Percentiles rank a stretch among this genome's conserved stretches.
These are phyloP conservation scores for Eupeodes luniger DNA, from an alignment of 2,888 invertebrate species.

Conservation along the genomic window DNA sequence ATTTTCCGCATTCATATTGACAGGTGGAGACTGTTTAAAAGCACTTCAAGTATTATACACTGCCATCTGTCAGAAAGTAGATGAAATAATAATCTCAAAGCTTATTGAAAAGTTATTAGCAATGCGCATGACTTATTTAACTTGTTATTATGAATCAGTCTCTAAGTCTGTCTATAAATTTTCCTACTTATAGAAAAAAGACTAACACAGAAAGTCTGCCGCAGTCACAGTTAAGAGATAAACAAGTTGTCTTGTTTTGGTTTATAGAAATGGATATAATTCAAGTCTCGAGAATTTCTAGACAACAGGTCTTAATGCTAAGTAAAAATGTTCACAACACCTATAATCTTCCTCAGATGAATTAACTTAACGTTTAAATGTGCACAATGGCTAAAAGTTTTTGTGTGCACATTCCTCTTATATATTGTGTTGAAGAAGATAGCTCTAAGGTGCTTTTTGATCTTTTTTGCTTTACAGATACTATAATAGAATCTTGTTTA, in stretches of 20 bases:
- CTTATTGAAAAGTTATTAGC: neutral
- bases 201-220: neutral
- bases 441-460: neutral
- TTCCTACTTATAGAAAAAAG: conserved; percentile 17
- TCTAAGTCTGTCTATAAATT: neutral
- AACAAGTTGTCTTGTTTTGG: neutral
- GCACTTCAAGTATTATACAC: neutral
- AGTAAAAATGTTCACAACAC: conserved; percentile 45
- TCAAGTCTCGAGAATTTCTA: neutral
- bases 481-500: conserved; percentile 20
- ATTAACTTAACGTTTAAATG: conserved; percentile 55
- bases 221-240: neutral
- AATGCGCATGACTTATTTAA: conserved; percentile 53
- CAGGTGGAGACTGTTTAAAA: neutral
- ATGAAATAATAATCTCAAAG: neutral
- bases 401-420: too few species aligned
- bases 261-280: conserved; percentile 8
- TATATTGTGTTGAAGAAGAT: neutral
- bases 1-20: conserved; percentile 13
- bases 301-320: conserved; percentile 48
- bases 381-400: conserved; percentile 3
- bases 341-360: conserved; percentile 34
- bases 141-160: too few species aligned
- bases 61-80: conserved; percentile 62
- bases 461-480: conserved; percentile 26